phyloP scores from a whole-genome alignment of 2,888 invertebrate species.

The Parascotia fuliginaria region DNA sequence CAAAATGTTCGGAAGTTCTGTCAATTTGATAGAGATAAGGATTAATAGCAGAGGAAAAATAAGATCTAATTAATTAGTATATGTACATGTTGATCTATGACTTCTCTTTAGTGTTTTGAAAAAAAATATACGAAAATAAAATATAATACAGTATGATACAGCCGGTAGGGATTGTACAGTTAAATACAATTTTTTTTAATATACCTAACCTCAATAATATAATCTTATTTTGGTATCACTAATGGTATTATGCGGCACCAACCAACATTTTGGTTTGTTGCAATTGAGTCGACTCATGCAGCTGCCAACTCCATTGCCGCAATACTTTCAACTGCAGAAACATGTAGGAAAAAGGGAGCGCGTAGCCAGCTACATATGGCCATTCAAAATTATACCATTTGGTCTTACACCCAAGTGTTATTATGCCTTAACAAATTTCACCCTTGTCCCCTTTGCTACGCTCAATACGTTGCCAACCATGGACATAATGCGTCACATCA shows the following conservation, averaged over 20 bases:
- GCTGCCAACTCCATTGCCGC: slow-evolving; percentile 28
- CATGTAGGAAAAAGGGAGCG: slow-evolving; percentile 11
- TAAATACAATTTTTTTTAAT: no score
- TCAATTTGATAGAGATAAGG: no score
- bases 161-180: no score
- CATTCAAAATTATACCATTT: slow-evolving; percentile 10
- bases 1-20: no score
- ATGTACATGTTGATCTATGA: no score
- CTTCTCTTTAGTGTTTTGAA: no score
- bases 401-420: neutral
- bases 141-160: no score
- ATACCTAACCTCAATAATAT: no score
- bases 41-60: no score
- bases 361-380: neutral
- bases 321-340: slow-evolving; percentile 15
- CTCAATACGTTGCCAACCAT: slow-evolving; percentile 32
- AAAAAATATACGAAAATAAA: no score
- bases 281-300: slow-evolving; percentile 7
- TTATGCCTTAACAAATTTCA: neutral
- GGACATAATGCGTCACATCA: slow-evolving; percentile 29
- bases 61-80: no score
- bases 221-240: neutral
- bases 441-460: slow-evolving; percentile 9
- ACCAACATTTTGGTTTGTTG: neutral
- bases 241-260: neutral